phyloP scores from a whole-genome alignment of 2,888 invertebrate species.

The Rhabditophanes sp. region DNA sequence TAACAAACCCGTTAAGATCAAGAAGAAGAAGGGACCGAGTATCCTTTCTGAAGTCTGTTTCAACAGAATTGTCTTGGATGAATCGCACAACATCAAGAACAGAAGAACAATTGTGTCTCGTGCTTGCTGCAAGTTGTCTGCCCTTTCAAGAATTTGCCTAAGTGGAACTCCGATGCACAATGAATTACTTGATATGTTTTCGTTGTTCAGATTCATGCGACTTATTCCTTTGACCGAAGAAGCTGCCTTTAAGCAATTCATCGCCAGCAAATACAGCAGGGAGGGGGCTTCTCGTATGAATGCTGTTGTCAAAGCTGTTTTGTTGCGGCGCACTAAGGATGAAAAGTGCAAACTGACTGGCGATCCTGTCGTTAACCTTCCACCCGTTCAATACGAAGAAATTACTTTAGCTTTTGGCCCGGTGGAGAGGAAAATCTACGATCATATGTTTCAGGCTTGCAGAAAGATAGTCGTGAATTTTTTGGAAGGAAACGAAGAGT shows the following conservation, averaged over 20 bases:
- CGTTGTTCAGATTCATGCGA: conserved; percentile 57
- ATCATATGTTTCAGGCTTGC: conserved; percentile 33
- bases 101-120: conserved; percentile 45
- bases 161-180: conserved; percentile 87
- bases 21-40: no score
- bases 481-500: no score
- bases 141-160: conserved; percentile 62
- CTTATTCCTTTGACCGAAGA: conserved; percentile 77
- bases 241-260: conserved; percentile 77
- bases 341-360: conserved; percentile 50
- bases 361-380: conserved; percentile 36
- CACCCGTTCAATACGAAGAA: no score
- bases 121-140: conserved; percentile 56
- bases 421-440: conserved; percentile 43
- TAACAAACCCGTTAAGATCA: no score
- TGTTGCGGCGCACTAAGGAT: conserved; percentile 71
- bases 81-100: conserved; percentile 80
- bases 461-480: no score
- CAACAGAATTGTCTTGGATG: conserved; percentile 75
- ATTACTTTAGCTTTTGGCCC: no score
- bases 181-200: conserved; percentile 60
- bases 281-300: conserved; percentile 55
- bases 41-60: conserved; percentile 62
- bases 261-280: no score
- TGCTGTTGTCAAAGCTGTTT: conserved; percentile 64